These are phyloP conservation scores for Amphiura filiformis DNA, from an alignment of 35 echinoderm and acorn worm species.

Conservation along the genomic window DNA sequence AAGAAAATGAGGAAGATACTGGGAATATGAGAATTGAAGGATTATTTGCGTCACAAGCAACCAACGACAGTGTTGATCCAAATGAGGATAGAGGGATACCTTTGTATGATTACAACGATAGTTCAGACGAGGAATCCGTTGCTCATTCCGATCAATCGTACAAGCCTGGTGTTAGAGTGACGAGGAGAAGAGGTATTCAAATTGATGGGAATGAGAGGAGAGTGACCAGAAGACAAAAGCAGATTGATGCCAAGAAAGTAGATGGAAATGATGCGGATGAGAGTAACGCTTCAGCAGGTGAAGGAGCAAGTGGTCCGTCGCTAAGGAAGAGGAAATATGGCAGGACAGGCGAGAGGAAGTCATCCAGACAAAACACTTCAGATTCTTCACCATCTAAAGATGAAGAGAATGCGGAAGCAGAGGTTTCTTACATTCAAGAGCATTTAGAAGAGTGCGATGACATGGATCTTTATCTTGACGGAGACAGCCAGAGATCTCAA, in stretches of 20 bases:
- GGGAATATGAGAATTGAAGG: background rate
- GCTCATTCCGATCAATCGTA: background rate
- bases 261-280: background rate
- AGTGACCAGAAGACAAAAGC: constrained; percentile 8
- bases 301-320: background rate
- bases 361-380: background rate
- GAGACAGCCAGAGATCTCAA: background rate
- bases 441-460: background rate
- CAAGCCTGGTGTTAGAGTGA: background rate
- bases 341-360: background rate
- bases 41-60: background rate
- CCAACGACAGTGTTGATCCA: background rate
- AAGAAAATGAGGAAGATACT: background rate
- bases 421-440: background rate
- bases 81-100: background rate
- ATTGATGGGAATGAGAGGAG: background rate
- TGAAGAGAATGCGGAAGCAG: background rate
- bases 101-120: background rate
- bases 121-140: background rate
- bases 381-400: background rate
- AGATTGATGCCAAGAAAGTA: background rate
- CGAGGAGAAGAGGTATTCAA: background rate
- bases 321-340: background rate
- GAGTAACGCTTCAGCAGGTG: background rate
- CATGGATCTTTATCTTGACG: background rate